These are phyloP conservation scores for Cotesia vestalis DNA, from an alignment of 1,140 invertebrate species.

Conservation along the genomic window DNA sequence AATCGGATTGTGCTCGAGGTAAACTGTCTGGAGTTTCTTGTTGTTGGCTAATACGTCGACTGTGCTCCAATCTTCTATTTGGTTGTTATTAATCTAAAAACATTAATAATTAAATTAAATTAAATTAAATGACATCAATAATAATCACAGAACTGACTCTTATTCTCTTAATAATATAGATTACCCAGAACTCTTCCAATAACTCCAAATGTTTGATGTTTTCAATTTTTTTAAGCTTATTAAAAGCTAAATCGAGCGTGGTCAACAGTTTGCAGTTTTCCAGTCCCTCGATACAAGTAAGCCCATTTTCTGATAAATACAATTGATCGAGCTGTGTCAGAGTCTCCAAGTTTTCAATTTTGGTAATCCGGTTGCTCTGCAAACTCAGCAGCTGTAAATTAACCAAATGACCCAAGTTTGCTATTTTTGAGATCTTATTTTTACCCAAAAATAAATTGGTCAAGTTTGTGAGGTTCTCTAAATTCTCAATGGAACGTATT, in stretches of 20 bases:
- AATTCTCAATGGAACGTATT: conserved; percentile 87
- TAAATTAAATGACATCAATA: conserved; percentile 12
- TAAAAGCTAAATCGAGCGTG: conserved; percentile 91
- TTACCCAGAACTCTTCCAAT: conserved; percentile 95
- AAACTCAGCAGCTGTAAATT: conserved; percentile 87
- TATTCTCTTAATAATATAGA: too few relatives aligned
- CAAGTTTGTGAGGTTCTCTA: conserved; percentile 78
- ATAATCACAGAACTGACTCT: neutral
- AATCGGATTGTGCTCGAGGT: conserved; percentile 93
- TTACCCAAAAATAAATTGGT: conserved; percentile 90
- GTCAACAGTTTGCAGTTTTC: conserved; percentile 76
- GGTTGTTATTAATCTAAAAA: conserved; percentile 91
- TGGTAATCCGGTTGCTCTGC: conserved; percentile 88
- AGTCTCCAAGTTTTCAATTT: conserved; percentile 86
- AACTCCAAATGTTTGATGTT: conserved; percentile 80
- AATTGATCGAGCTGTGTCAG: conserved; percentile 84
- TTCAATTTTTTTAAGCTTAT: conserved; percentile 84
- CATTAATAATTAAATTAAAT: conserved; percentile 30
- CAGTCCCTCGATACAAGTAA: conserved; percentile 79
- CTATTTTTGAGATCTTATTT: conserved; percentile 93
- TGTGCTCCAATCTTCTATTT: conserved; percentile 85
- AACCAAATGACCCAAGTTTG: conserved; percentile 82
- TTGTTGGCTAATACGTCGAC: conserved; percentile 80
- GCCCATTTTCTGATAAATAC: conserved; percentile 95
- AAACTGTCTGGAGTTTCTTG: conserved; percentile 86